Base-by-base conservation (phyloP, 2,888 invertebrate species). In the Nomada goodeniana region DNA sequence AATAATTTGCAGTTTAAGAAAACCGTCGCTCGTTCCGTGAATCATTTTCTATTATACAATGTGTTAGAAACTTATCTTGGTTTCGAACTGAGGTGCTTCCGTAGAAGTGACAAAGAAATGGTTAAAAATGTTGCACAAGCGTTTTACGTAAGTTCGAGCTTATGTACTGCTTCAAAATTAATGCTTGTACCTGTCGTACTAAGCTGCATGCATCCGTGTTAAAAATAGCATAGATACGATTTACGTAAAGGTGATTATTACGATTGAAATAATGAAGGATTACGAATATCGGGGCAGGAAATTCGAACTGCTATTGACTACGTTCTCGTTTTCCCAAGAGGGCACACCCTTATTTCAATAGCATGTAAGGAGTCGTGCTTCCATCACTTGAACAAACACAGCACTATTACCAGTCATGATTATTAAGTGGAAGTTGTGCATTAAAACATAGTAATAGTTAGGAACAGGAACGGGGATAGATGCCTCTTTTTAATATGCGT, bases 271-370 rank as follows among this genome's bases (percentile, higher is more conserved):
- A 2, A 47, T n/a, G 1, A n/a, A 11, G 15, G 57, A 18, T 76
- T 57, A 42, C 23, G 29, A 63, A 59, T n/a, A 18, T 26, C 20
- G 18, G 26, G 26, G 52, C 18, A 36, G 57, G 55, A 59, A 71
- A n/a, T 47, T 47, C 64, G 64, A 84, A 42, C 70, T n/a, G 59
- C 64, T 61, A 26, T 57, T 53, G 26, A 64, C 52, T 55, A 68
- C 23, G 52, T 52, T 67, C 70, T 70, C 69, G 75, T 76, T 76
- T 63, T 55, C 47, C 59, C 44, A 60, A 71, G 47, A n/a, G 65
- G 82, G 52, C 90, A 73, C 91, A 75, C 91, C 91, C 90, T 91
- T 91, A 88, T 91, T 90, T 91, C 72, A 79, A 71, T 83, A 89
- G 76, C 82, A 78, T 86, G 59, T 80, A 81, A 60, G 71, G 80